Base-by-base conservation (phyloP, 2,113 vertebrate genomes). In the Hirundichthys speculiger region DNA sequence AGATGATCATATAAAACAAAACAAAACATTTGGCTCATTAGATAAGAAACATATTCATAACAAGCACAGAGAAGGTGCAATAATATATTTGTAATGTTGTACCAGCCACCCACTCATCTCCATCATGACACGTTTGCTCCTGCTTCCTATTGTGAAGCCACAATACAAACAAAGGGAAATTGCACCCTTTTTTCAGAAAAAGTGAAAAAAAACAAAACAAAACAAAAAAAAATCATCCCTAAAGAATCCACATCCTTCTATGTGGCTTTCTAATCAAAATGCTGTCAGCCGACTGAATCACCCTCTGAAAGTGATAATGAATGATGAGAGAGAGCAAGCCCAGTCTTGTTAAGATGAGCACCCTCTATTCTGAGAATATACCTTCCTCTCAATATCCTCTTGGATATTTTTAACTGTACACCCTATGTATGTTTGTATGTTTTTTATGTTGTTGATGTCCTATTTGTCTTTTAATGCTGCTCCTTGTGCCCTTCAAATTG, bases 271-370 rank as follows among this genome's bases (percentile, higher is more conserved):
- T 73, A 71, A 66, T 80, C 71, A 64, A 64, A 15, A 18, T 19
- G 9, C 18, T 10, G 43, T 81, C 73, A 85, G 66, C 47, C 51
- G 59, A 58, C 52, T 53, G 65, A 75, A 58, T 78, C 39, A 60
- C 62, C 82, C 34, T 62, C 27, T 10, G 42, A 48, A 51, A 64
- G 66, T 60, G 61, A 80, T 79, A 71, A 83, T 82, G 63, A 82
- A 42, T 71, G 69, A 79, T 61, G 68, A 65, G 15, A 13, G 7
- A 64, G 61, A 52, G n/a, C 4, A 19, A 60, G 67, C 75, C 66
- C 55, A 65, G 64, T 65, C 64, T 47, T 69, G 80, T 58, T 46
- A 76, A 47, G 75, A 55, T 47, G 48, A 34, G 19, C 16, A 64
- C 39, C 51, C 18, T 71, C 53, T 30, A 24, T 52, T 30, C 61